Evolutionary conservation across 2,113 vertebrate species (phyloP).

Genomic region (Gopherus evgoodei): DNA sequence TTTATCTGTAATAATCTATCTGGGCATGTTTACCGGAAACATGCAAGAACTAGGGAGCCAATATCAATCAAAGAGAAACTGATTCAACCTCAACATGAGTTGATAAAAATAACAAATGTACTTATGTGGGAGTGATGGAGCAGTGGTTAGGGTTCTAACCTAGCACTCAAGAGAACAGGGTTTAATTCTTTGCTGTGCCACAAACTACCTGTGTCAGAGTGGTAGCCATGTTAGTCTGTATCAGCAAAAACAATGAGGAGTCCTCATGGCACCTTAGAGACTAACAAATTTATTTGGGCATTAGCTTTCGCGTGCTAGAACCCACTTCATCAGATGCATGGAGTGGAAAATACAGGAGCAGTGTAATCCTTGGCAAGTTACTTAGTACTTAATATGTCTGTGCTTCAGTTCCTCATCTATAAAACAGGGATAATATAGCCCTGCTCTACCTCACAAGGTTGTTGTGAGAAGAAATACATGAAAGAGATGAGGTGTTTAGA

Average conservation of each 20-base stretch:
- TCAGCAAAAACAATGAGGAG: no score
- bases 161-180: neutral
- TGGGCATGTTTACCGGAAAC: neutral
- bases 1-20: neutral
- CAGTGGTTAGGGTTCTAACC: neutral
- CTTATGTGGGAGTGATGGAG: neutral
- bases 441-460: neutral
- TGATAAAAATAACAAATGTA: neutral
- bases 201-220: no score
- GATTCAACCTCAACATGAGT: neutral
- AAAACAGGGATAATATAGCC: neutral
- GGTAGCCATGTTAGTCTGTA: no score
- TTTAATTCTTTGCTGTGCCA: neutral
- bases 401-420: neutral
- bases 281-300: no score
- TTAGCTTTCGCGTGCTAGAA: no score
- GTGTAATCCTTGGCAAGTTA: neutral
- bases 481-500: neutral
- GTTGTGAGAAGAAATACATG: neutral
- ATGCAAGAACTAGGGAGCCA: neutral
- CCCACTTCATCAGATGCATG: no score
- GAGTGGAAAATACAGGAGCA: no score
- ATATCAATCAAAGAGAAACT: neutral
- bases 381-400: neutral
- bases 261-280: no score